Evolutionary conservation across 2,113 vertebrate species (phyloP), one percentile per base, ranked within the genome.

Genomic region (Podarcis muralis): DNA sequence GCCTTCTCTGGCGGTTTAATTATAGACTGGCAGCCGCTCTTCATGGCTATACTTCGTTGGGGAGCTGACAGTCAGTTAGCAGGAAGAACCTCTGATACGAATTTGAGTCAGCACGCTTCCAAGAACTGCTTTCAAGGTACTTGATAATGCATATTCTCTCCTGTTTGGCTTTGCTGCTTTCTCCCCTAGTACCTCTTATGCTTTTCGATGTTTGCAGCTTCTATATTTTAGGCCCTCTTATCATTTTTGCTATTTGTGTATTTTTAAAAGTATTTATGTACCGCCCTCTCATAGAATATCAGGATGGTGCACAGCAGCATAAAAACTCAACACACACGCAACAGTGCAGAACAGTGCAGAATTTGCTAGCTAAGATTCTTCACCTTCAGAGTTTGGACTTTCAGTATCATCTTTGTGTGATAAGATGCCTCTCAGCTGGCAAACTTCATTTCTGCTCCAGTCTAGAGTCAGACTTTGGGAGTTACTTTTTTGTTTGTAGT

Each of bases 61-160:
- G 94, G 93, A 93, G 90, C 90, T 86, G 92, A 93, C 92, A 92
- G 94, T 89, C 83, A 91, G 83, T 94, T 94, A 93, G 93, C 93
- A 94, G 92, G 95, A 95, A 96, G 95, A 94, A 89, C 86, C 93
- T 94, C 91, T 93, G 93, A 95, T 95, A 95, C 87, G 91, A 91
- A 82, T 91, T 94, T 82, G 88, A 94, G 92, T 87, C 95, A 95
- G 94, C 92, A 85, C 91, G 89, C 93, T 95, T 96, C 94, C 94
- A 95, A 96, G 93, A 96, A 95, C 89, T 9, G 59, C 92, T 95
- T 92, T 95, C 92, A 94, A 96, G 94, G 93, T 96, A 95, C 95
- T 95, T 94, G 95, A 91, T 95, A 94, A 94, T 90, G 91, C 89
- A 91, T 91, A 89, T 94, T 93, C 94, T 93, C 93, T 30, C n/a